Percentiles rank a stretch among this genome's conserved stretches.
These are phyloP conservation scores for Drosophila insularis DNA, from an alignment of 1,140 invertebrate genomes.

Conservation along the genomic window DNA sequence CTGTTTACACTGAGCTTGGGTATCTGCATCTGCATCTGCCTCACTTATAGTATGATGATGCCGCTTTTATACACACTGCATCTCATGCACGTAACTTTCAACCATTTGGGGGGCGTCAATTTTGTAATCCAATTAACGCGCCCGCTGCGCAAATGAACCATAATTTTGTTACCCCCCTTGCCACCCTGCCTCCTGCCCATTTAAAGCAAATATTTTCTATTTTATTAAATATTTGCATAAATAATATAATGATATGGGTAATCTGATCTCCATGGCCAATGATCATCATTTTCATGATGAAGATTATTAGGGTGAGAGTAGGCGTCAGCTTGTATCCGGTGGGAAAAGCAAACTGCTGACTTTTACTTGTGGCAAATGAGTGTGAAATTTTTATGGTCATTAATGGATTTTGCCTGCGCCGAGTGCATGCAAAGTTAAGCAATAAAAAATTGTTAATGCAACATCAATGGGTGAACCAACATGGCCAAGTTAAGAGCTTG, in stretches of 20 bases:
- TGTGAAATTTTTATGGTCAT: conserved; percentile 48
- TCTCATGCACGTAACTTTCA: conserved; percentile 50
- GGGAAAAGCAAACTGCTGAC: conserved; percentile 46
- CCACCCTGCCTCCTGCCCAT: not conserved
- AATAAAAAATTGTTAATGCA: conserved; percentile 14
- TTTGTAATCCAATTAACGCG: conserved; percentile 78
- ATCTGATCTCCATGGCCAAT: not conserved
- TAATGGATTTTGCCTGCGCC: conserved; percentile 6
- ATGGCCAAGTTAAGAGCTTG: not conserved
- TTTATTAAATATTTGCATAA: conserved; percentile 63
- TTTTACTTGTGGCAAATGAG: conserved; percentile 63
- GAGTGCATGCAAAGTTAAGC: conserved; percentile 38
- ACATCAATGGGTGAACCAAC: conserved; percentile 2
- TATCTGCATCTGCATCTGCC: conserved; percentile 41
- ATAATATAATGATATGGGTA: conserved; percentile 25
- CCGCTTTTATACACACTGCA: conserved; percentile 25
- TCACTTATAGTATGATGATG: conserved; percentile 18
- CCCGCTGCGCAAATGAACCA: conserved; percentile 65
- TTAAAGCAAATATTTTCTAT: conserved; percentile 27
- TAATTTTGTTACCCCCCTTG: conserved; percentile 33
- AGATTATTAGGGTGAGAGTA: conserved; percentile 19
- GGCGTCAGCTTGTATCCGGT: conserved; percentile 1
- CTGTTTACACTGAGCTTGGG: conserved; percentile 23
- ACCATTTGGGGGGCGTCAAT: conserved; percentile 55
- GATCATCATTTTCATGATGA: not conserved